Conservation (phyloP, 2,888 invertebrate species). For the Himalopsyche japonica region DNA sequence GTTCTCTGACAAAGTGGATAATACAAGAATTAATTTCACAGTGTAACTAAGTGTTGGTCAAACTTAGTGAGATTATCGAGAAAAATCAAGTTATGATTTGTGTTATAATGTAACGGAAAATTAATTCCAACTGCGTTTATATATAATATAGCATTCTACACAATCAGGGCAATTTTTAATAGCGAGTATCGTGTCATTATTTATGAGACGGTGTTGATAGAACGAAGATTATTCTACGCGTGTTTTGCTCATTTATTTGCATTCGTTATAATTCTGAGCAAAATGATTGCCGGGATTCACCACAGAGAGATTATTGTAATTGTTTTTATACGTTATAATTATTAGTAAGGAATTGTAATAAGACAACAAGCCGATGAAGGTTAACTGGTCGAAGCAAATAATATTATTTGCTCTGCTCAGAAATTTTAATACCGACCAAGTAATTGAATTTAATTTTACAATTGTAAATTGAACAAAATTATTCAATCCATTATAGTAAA, state of each 20-base stretch:
- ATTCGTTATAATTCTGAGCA: neutral
- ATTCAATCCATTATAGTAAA: no score
- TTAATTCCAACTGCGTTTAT: no score
- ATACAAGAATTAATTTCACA: no score
- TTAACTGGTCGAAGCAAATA: neutral
- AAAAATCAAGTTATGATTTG: no score
- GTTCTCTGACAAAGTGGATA: no score
- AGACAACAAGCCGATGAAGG: neutral
- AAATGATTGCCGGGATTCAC: neutral
- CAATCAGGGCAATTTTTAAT: neutral
- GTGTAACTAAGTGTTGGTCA: no score
- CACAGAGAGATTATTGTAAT: neutral
- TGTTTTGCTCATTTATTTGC: neutral
- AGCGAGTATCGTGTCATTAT: neutral
- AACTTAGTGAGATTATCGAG: no score
- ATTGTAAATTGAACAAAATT: no score
- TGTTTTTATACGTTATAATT: neutral
- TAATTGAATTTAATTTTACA: no score
- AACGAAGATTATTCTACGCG: neutral
- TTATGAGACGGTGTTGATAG: neutral
- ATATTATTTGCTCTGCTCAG: neutral
- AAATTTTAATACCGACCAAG: no score
- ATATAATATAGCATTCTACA: neutral
- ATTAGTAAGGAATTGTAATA: neutral
- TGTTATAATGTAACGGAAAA: no score